Evolutionary conservation across 2,888 invertebrate species (phyloP).

Genomic region (Andricus quercusramuli): DNA sequence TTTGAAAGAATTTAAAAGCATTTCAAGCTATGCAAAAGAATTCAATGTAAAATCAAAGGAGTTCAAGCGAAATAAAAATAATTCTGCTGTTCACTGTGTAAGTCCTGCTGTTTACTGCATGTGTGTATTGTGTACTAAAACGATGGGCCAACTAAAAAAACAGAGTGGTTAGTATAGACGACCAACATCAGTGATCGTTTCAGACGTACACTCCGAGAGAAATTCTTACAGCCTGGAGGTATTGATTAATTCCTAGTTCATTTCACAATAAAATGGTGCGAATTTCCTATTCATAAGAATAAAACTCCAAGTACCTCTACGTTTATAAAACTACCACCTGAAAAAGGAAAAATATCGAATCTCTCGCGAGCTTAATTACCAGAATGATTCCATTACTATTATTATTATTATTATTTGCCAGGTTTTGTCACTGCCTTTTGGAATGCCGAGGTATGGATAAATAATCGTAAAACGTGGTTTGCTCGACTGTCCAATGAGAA

Average conservation of each 20-base stretch:
- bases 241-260: conserved; percentile 13
- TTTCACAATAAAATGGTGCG: neutral
- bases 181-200: too few species aligned
- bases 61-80: too few species aligned
- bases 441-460: conserved; percentile 38
- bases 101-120: too few species aligned
- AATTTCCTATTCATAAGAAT: neutral
- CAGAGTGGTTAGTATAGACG: too few species aligned
- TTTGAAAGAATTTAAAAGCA: too few species aligned
- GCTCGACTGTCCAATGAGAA: conserved; percentile 31
- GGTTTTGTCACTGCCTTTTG: conserved; percentile 36
- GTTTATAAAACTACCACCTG: conserved; percentile 10
- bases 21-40: too few species aligned
- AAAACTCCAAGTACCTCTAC: neutral
- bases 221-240: too few species aligned
- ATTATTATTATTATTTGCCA: neutral
- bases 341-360: conserved; percentile 9
- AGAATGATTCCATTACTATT: neutral
- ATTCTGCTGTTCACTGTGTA: too few species aligned
- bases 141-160: too few species aligned
- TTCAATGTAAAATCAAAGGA: too few species aligned
- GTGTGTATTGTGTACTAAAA: too few species aligned
- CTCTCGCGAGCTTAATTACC: neutral
- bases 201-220: too few species aligned
- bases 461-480: conserved; percentile 32